Evolutionary conservation across 2,888 invertebrate species (phyloP), one percentile per base, ranked within the genome.

Genomic region (Perizoma flavofasciatum): DNA sequence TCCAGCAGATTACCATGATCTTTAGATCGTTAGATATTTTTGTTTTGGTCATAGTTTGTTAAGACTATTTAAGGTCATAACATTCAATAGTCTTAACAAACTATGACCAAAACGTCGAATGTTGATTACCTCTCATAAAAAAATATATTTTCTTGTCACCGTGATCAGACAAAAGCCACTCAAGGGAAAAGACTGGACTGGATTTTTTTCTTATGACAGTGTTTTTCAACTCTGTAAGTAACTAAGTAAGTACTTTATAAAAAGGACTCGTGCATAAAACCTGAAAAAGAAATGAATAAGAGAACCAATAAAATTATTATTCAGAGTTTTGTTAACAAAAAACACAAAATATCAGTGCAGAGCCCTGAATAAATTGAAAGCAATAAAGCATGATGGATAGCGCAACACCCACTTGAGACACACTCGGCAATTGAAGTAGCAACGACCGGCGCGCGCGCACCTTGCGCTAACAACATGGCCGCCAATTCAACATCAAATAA

Each of bases 371-470:
- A 68, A 68, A 68, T 66, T 66, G 68, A 63, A 44, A 60, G 66
- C 66, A 68, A 68, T 68, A 68, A 66, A 68, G 63, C 58, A 65
- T 66, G 68, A 68, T 72, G 67, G 69, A 69, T 65, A 63, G 67
- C 61, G 61, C 64, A 66, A 67, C 72, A 69, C 70, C 70, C 71
- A 72, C 73, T 71, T 66, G 66, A 70, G 62, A 59, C 64, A 46
- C 73, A 73, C 76, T 75, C 73, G 61, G 55, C 77, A 79, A 78
- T 78, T 77, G 77, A 78, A 62, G 70, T 60, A 71, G 55, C 75
- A 76, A 77, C 72, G 81, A 78, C 81, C 78, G 74, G 54, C 75
- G 78, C 75, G 69, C 67, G 77, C 77, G 78, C 81, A 77, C 72
- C 76, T 75, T 69, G 51, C 61, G 37, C 39, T 53, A n/a, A 44